Evolutionary conservation across 2,797 vertebrate genomes (phyloP), one percentile per base, ranked within the genome.

Genomic region (Xenopus petersii): DNA sequence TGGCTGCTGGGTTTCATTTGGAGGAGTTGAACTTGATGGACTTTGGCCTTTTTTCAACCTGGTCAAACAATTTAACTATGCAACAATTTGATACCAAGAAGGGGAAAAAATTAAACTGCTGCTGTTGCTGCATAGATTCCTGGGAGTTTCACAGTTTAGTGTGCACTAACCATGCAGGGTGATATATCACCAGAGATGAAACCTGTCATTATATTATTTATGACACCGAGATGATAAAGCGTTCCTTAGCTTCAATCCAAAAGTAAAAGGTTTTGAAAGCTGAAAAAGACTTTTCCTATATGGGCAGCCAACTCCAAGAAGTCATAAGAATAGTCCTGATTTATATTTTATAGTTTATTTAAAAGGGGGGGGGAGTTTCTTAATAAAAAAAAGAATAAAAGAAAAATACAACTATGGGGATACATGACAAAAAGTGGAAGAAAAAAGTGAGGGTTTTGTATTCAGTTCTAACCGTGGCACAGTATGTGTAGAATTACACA

Each of bases 181-280:
- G 62, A 71, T 71, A 62, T 54, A 76, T 76, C 55, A 66, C 26
- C 24, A 54, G 26, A 60, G 55, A 65, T 61, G 64, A 70, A 60
- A 54, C 42, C 62, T 71, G 68, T 71, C 74, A 66, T 64, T 76
- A 54, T 42, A 70, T 69, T 69, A 75, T 70, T 70, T 75, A 75
- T 75, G 67, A 75, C 66, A 64, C 33, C 12, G 64, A 74, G 72
- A 74, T 67, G 64, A 67, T 74, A 67, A 74, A 67, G 72, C 51
- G 67, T 73, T 66, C 49, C 63, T 48, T 66, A 67, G 60, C 72
- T 67, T 46, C 30, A 30, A 24, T 74, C 72, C 64, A 74, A 74
- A 67, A 74, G 72, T 67, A 74, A 74, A 55, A 65, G 36, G 24
- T 73, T 73, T 74, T 74, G 64, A 66, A 74, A 49, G 64, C 24